Conservation (phyloP, 2,797 vertebrate genomes). For the Phalanger gymnotis region DNA sequence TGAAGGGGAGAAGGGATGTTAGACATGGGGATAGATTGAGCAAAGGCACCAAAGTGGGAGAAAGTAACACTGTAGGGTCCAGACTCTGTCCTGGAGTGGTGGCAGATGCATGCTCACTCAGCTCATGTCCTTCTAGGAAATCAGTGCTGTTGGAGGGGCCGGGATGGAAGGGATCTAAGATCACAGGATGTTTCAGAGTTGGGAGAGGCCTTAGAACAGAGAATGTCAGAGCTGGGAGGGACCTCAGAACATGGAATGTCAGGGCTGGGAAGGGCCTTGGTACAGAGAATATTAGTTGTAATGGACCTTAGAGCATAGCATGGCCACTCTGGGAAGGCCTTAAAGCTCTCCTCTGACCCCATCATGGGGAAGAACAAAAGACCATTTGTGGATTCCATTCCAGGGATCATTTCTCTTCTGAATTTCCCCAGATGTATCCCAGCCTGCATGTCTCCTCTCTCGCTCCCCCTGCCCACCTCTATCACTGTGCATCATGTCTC, state of each 20-base stretch:
- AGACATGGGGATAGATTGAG: neutral
- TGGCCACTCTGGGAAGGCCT: neutral
- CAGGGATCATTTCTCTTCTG: neutral
- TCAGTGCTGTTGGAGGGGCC: neutral
- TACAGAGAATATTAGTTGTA: neutral
- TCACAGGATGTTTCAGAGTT: neutral
- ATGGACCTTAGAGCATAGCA: neutral
- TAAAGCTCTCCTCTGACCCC: neutral
- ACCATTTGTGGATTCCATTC: neutral
- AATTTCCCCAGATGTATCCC: neutral
- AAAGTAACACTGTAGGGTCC: neutral
- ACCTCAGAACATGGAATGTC: neutral
- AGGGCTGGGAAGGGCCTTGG: neutral
- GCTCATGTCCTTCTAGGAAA: neutral
- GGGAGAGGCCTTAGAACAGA: neutral
- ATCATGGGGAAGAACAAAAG: neutral
- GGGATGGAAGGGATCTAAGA: neutral
- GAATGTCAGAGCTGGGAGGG: neutral
- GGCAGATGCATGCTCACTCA: neutral
- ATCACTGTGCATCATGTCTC: neutral
- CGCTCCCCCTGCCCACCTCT: neutral
- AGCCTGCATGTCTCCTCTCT: rapidly evolving
- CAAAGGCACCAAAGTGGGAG: neutral
- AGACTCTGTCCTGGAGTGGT: neutral
- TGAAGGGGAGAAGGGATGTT: neutral